phyloP scores from a whole-genome alignment of 2,888 invertebrate genomes.

The Argynnis bischoffii region DNA sequence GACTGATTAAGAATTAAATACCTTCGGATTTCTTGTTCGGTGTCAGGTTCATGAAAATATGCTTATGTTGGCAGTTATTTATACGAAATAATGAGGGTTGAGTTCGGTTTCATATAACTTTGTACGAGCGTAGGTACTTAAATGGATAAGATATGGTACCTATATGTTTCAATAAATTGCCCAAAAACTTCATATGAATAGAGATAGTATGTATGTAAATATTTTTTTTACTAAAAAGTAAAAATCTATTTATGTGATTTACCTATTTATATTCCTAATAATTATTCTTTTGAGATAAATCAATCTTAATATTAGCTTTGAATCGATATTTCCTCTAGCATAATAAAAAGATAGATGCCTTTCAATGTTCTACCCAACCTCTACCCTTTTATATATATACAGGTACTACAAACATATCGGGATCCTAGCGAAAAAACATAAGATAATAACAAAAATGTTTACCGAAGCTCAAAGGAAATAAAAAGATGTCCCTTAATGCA shows the following conservation, averaged over 20 bases:
- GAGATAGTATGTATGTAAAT: background rate
- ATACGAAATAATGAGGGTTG: conserved; percentile 39
- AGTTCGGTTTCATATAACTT: conserved; percentile 39
- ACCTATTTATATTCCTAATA: too few species aligned
- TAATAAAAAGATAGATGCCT: conserved; percentile 20
- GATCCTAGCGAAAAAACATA: conserved; percentile 56
- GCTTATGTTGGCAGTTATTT: conserved; percentile 41
- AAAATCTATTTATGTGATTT: background rate
- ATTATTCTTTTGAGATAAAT: background rate
- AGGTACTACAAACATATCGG: conserved; percentile 19
- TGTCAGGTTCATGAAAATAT: conserved; percentile 38
- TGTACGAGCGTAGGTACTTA: conserved; percentile 18
- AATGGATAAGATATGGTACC: conserved; percentile 17
- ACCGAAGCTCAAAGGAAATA: conserved; percentile 73
- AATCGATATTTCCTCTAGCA: background rate
- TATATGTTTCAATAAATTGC: conserved; percentile 6
- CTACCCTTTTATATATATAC: conserved; percentile 24
- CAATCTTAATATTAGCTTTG: background rate
- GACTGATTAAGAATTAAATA: conserved; percentile 68
- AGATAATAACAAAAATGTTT: conserved; percentile 79
- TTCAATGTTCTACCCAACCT: conserved; percentile 30
- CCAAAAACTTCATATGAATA: conserved; percentile 22
- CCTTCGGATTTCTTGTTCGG: conserved; percentile 47
- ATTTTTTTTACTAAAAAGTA: background rate
- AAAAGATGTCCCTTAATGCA: conserved; percentile 80